Evolutionary conservation across 35 echinoderm and acorn worm species (phyloP).

Genomic region (Lytechinus pictus): DNA sequence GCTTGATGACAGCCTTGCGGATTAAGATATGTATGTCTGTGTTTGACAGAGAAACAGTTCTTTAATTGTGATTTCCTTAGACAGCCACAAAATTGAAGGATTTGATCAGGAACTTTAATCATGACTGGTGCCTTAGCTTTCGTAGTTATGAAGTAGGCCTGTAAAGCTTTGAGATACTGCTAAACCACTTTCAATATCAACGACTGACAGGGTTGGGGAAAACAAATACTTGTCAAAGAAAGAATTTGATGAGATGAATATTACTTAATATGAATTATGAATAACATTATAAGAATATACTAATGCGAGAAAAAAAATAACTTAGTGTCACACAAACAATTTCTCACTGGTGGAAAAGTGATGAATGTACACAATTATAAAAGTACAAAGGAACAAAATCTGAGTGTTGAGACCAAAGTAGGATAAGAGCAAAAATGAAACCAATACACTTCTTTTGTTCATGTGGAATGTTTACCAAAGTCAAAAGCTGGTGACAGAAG

Average conservation of each 20-base stretch:
- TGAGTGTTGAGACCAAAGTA: too few species aligned
- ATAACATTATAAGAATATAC: background rate
- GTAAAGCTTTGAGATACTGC: background rate
- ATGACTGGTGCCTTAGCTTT: background rate
- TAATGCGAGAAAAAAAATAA: background rate
- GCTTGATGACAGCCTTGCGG: background rate
- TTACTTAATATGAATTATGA: background rate
- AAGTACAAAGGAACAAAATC: too few species aligned
- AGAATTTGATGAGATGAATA: background rate
- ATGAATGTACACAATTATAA: too few species aligned
- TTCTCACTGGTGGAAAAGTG: background rate
- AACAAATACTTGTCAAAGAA: background rate
- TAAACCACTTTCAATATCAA: background rate
- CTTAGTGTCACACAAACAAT: background rate
- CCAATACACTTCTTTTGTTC: too few species aligned
- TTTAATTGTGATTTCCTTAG: constrained; percentile 8
- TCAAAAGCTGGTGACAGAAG: too few species aligned
- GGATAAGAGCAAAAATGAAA: too few species aligned
- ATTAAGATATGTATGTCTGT: background rate
- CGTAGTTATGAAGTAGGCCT: background rate
- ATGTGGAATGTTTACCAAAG: too few species aligned
- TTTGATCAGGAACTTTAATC: background rate
- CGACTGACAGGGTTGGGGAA: background rate
- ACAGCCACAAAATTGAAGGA: background rate
- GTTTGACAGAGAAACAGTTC: background rate